Percentiles rank a stretch among this genome's conserved stretches.
These are phyloP conservation scores for Rhodinocichla rosea DNA, from an alignment of 2,113 vertebrate genomes.

Conservation along the genomic window DNA sequence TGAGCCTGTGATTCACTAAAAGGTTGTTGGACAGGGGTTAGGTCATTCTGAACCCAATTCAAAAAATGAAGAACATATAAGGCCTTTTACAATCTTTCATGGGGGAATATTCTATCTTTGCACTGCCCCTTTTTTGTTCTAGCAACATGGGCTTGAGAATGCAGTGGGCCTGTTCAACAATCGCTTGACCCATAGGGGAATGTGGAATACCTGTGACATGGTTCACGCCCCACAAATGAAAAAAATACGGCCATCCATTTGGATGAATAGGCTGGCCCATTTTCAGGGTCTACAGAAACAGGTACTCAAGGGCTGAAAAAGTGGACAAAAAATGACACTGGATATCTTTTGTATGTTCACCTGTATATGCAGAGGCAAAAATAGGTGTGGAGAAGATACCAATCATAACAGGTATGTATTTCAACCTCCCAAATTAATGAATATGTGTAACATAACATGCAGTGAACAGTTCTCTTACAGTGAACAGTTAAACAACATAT, in stretches of 20 bases:
- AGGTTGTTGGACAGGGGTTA: background rate
- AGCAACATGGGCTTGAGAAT: background rate
- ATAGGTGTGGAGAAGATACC: background rate
- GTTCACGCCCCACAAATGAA: background rate
- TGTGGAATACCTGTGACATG: background rate
- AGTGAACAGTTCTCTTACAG: background rate
- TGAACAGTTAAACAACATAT: background rate
- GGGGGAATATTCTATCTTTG: background rate
- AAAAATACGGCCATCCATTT: background rate
- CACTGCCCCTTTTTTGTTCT: background rate
- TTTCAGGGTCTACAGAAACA: background rate
- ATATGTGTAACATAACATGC: background rate
- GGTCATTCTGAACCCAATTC: background rate
- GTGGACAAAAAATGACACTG: background rate
- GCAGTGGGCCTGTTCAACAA: background rate
- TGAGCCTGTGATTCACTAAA: background rate
- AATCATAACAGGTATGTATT: background rate
- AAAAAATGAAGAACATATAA: background rate
- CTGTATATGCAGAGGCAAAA: background rate
- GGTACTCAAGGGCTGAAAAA: background rate
- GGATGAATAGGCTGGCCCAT: background rate
- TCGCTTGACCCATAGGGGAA: background rate
- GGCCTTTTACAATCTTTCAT: background rate
- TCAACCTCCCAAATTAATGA: background rate
- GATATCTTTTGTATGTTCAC: background rate